phyloP scores from a whole-genome alignment of 2,113 vertebrate species.

The Pipa parva region DNA sequence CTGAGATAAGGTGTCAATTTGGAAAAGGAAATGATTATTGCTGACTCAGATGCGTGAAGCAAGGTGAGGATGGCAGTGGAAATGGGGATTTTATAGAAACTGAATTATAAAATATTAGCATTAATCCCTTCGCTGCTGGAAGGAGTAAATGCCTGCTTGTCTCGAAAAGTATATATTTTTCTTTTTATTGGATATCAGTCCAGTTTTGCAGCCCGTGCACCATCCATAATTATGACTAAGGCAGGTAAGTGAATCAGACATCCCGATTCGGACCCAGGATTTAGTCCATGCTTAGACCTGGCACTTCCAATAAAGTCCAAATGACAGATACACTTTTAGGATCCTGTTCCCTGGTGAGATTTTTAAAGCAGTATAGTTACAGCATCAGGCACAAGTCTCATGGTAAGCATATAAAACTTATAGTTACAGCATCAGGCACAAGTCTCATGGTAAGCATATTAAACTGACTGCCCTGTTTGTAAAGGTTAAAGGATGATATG shows the following conservation, averaged over 20 bases:
- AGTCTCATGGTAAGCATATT: constrained; percentile 16
- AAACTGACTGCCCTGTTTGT: constrained; percentile 4
- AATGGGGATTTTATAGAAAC: constrained; percentile 20
- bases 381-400: constrained; percentile 5
- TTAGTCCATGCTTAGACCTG: constrained; percentile 25
- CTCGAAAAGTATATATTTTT: neutral
- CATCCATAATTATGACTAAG: constrained; percentile 1
- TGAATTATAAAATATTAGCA: constrained; percentile 23
- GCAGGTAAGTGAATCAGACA: constrained; percentile 35
- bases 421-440: constrained; percentile 1
- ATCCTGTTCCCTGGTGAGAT: constrained; percentile 1
- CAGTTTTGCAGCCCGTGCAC: constrained; percentile 2
- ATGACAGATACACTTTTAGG: constrained; percentile 21
- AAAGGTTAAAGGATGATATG: constrained; percentile 31
- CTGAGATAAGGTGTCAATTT: constrained; percentile 43
- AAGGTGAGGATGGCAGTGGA: constrained; percentile 6
- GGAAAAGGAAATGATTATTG: constrained; percentile 29
- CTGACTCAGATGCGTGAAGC: constrained; percentile 37
- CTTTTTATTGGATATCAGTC: constrained; percentile 12
- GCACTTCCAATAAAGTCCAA: constrained; percentile 30
- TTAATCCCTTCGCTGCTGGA: constrained; percentile 26
- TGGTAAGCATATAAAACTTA: no score
- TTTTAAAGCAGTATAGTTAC: constrained; percentile 1
- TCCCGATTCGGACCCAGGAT: constrained; percentile 12
- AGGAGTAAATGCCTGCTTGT: neutral